phyloP scores from a whole-genome alignment of 2,113 vertebrate species.

The Petromus typicus region DNA sequence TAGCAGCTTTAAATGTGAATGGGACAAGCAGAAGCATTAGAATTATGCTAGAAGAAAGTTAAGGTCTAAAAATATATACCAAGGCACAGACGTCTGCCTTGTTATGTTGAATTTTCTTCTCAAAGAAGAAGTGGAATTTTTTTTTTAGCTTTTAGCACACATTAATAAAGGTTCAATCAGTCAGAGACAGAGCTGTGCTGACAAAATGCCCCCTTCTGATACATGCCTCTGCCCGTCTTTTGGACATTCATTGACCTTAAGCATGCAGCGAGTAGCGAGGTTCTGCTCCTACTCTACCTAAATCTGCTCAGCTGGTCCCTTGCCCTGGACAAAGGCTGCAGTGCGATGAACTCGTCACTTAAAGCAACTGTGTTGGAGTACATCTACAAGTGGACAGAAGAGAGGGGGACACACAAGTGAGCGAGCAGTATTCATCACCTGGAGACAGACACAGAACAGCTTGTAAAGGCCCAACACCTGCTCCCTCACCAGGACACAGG shows the following conservation, averaged over 20 bases:
- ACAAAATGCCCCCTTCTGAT: constrained; percentile 72
- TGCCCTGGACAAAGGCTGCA: constrained; percentile 99
- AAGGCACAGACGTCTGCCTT: constrained; percentile 79
- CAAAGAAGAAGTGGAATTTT: constrained; percentile 44
- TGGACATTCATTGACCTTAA: constrained; percentile 86
- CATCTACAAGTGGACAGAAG: constrained; percentile 95
- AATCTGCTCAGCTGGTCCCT: constrained; percentile 99
- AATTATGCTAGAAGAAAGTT: constrained; percentile 82
- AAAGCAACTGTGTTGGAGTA: constrained; percentile 98
- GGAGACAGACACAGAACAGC: constrained; percentile 87
- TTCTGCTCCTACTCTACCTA: constrained; percentile 97
- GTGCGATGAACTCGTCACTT: constrained; percentile 99
- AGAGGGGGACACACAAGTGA: constrained; percentile 90
- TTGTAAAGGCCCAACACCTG: constrained; percentile 71
- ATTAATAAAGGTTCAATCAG: constrained; percentile 84
- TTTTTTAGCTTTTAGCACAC: constrained; percentile 63
- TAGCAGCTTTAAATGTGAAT: constrained; percentile 79
- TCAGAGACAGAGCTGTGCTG: constrained; percentile 85
- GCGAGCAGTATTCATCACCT: constrained; percentile 84
- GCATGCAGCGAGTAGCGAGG: constrained; percentile 90
- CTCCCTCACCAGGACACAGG: constrained; percentile 78
- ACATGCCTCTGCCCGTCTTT: constrained; percentile 87
- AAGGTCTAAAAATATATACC: constrained; percentile 72
- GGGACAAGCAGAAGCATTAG: constrained; percentile 85
- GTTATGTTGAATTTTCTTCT: constrained; percentile 78